These are phyloP conservation scores for Thumatha senex DNA, from an alignment of 2,888 invertebrate species.

Conservation along the genomic window DNA sequence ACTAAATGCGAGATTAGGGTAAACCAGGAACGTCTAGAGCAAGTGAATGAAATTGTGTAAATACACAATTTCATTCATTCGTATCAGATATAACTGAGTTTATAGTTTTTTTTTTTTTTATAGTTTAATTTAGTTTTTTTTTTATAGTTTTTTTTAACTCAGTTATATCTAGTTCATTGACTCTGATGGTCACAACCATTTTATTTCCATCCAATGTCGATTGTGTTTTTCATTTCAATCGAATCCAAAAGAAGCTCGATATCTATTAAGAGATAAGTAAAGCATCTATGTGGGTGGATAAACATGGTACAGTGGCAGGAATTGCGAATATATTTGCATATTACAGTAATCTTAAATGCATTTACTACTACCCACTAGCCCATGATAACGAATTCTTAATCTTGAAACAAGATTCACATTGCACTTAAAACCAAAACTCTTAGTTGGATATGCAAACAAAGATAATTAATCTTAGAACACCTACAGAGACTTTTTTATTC, in stretches of 20 bases:
- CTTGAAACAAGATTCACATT: constrained; percentile 25
- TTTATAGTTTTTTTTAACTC: too few species aligned
- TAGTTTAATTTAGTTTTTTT: too few species aligned
- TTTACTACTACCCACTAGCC: constrained; percentile 57
- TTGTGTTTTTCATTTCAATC: constrained; percentile 56
- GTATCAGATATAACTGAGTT: too few species aligned
- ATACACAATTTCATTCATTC: too few species aligned
- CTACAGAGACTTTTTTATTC: constrained; percentile 8
- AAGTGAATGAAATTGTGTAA: too few species aligned
- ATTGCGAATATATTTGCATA: constrained; percentile 59
- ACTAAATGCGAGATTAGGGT: too few species aligned
- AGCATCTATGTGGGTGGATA: constrained; percentile 51
- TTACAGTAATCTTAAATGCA: constrained; percentile 46
- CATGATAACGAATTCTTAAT: constrained; percentile 36
- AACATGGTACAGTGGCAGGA: constrained; percentile 38
- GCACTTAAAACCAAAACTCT: constrained; percentile 32
- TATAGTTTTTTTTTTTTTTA: too few species aligned
- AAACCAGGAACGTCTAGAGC: too few species aligned
- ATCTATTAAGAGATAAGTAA: constrained; percentile 47
- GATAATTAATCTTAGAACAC: constrained; percentile 18
- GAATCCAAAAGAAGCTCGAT: constrained; percentile 42
- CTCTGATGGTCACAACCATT: constrained; percentile 29
- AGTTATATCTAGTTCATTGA: constrained; percentile 33
- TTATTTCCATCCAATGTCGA: constrained; percentile 41
- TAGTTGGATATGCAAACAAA: constrained; percentile 35